Conservation (phyloP, 1,140 invertebrate species). For the Drosophila kohkoa region DNA sequence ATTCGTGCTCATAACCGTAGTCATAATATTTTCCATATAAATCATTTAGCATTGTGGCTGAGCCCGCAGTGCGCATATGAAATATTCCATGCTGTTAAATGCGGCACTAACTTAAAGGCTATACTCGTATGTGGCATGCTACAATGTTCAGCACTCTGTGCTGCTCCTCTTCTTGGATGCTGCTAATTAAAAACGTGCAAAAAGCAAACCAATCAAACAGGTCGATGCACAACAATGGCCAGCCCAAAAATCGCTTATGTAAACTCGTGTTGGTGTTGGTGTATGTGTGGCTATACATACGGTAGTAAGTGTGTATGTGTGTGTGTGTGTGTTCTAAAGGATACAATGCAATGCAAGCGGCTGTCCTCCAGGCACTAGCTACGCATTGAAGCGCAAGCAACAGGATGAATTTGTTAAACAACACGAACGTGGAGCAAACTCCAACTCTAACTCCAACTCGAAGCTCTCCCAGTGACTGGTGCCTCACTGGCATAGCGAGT, state of each 20-base stretch:
- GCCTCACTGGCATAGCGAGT: neutral
- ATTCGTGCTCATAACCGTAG: conserved; percentile 22
- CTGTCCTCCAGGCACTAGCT: conserved; percentile 45
- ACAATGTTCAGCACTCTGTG: neutral
- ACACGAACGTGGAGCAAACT: conserved; percentile 47
- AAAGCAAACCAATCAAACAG: conserved; percentile 81
- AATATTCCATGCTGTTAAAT: conserved; percentile 78
- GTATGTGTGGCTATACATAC: conserved; percentile 1
- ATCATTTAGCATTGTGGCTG: conserved; percentile 75
- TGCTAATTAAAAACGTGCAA: conserved; percentile 82
- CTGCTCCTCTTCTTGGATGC: conserved; percentile 5
- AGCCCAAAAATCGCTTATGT: conserved; percentile 43
- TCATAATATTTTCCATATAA: conserved; percentile 75
- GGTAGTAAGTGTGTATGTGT: neutral
- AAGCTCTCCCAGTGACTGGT: neutral
- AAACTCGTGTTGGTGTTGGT: conserved; percentile 14
- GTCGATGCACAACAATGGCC: conserved; percentile 78
- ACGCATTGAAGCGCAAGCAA: conserved; percentile 80
- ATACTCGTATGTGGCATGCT: neutral
- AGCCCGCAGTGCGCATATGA: conserved; percentile 77
- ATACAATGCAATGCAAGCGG: conserved; percentile 58
- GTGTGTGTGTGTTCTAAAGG: conserved; percentile 1
- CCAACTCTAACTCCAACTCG: neutral
- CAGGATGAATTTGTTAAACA: conserved; percentile 83
- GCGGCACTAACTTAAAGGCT: conserved; percentile 50